Base-by-base conservation (phyloP, 2,888 invertebrate genomes). In the Stenoptilia bipunctidactyla region DNA sequence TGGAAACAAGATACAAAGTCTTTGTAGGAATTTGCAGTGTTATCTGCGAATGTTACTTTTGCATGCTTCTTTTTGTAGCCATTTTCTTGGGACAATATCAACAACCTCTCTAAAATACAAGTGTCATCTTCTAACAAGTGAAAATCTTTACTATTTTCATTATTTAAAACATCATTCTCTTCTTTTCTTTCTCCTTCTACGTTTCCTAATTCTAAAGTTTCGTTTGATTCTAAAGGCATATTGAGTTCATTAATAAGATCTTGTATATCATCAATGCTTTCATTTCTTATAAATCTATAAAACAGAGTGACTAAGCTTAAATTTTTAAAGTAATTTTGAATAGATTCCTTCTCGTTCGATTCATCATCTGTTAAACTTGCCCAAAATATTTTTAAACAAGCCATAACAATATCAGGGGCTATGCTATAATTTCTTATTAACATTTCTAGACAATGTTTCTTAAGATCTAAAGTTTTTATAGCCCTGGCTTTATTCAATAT, bases 371-470 rank as follows among this genome's bases (percentile, higher is more conserved):
- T 48, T 37, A 71, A 47, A 40, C 61, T 64, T 40, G 70, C 61
- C 79, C 76, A 82, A 61, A 88, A 87, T 58, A 84, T 65, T 56
- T 63, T 49, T 66, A 80, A 50, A 64, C 86, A 64, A 2, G 69
- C 60, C 44, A 88, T 73, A 15, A 92, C 71, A 35, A 89, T 74
- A 49, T 88, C 85, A 0, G 90, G 87, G 9, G 87, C 79, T 27
- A 90, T 73, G 46, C 88, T 86, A 61, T 88, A 89, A 56, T 87
- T 89, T 42, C 82, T 85, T 38, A 88, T 75, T 45, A 94, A 65
- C 77, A 91, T 86, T 61, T 93, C 92, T 37, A 93, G 58, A 39
- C 88, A 89, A 59, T 92, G 91, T 44, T 88, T 84, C 43, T 89
- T 88, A 34, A 92, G 85, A 56, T 92, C 92, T 35, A 87, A 69